phyloP scores from a whole-genome alignment of 2,888 invertebrate genomes.

The Lacanobia oleracea region DNA sequence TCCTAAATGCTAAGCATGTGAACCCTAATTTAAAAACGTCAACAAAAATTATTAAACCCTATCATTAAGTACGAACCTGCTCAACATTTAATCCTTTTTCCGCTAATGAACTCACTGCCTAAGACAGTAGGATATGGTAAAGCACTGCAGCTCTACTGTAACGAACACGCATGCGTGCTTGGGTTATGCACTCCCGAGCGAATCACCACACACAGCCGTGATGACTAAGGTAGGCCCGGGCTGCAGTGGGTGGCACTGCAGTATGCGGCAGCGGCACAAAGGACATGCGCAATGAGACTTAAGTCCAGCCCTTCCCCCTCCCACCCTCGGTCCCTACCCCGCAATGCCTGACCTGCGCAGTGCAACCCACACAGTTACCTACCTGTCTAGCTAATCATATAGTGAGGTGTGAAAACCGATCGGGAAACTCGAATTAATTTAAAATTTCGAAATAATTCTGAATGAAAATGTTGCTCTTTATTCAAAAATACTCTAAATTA shows the following conservation, averaged over 20 bases:
- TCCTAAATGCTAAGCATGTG: too few relatives aligned
- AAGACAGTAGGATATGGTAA: constrained; percentile 1
- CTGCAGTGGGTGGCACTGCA: neutral
- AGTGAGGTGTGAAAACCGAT: too few relatives aligned
- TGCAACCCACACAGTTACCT: too few relatives aligned
- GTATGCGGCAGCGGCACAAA: neutral
- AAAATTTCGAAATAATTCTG: neutral
- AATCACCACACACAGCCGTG: neutral
- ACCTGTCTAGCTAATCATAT: neutral
- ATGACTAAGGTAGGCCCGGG: neutral
- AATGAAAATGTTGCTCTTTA: too few relatives aligned
- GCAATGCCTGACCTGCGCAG: neutral
- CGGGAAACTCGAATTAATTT: neutral
- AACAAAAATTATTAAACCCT: too few relatives aligned
- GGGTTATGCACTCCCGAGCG: neutral
- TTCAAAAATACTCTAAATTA: too few relatives aligned
- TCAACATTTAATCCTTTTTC: neutral
- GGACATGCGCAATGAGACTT: neutral
- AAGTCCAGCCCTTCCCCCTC: too few relatives aligned
- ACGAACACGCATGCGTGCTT: neutral
- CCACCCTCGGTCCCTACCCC: neutral
- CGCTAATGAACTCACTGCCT: neutral
- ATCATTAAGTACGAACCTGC: neutral
- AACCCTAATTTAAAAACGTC: too few relatives aligned
- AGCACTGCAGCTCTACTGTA: neutral